Evolutionary conservation across 2,797 vertebrate genomes (phyloP).

Genomic region (Enteromius radiatus): DNA sequence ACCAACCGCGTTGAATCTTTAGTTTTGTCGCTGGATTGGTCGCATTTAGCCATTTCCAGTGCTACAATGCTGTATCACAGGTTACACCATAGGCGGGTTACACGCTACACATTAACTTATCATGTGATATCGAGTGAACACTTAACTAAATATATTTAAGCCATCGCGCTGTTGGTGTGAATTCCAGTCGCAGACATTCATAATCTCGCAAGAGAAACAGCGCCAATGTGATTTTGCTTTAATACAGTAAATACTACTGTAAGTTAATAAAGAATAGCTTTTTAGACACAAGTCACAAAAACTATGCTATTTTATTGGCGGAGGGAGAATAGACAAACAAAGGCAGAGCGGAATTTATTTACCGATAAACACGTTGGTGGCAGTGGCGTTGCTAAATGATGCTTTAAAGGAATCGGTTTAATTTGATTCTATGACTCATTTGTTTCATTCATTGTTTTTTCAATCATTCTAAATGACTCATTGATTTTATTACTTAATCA

Average conservation of each 20-base stretch:
- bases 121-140: not conserved
- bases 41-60: not conserved
- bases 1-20: not conserved
- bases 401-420: not conserved
- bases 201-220: not conserved
- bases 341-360: not conserved
- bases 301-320: not conserved
- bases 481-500: not conserved
- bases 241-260: not conserved
- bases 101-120: not conserved
- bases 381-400: not conserved
- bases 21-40: not conserved
- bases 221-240: not conserved
- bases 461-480: not conserved
- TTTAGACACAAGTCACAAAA: not conserved
- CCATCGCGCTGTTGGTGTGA: not conserved
- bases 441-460: not conserved
- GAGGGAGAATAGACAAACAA: not conserved
- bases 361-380: no score
- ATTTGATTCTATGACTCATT: conserved; percentile 5
- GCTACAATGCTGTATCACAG: not conserved
- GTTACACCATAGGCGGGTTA: not conserved
- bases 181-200: not conserved
- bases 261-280: not conserved
- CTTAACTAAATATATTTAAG: not conserved